Conservation (phyloP, 2,113 vertebrate genomes). For the Gymnobelideus leadbeateri region DNA sequence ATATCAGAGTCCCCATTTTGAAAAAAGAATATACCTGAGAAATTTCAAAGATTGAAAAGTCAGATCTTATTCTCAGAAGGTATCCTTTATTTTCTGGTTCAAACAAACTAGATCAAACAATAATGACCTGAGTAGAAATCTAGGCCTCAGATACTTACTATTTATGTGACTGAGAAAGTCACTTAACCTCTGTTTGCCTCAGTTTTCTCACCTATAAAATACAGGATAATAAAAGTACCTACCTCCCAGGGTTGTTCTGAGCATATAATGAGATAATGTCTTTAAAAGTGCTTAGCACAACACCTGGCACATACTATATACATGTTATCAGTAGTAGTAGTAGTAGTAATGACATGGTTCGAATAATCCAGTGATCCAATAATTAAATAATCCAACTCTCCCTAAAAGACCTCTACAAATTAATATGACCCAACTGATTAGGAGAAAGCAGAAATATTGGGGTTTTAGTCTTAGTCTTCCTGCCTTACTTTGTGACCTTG, state of each 20-base stretch:
- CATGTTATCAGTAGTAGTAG: background rate
- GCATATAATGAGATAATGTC: background rate
- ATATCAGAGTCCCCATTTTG: background rate
- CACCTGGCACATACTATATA: background rate
- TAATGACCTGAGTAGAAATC: background rate
- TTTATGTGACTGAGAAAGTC: background rate
- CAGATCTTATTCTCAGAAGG: conserved; percentile 31
- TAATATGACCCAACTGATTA: background rate
- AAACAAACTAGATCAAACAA: background rate
- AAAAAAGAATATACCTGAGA: conserved; percentile 5
- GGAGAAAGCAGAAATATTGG: background rate
- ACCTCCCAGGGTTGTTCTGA: background rate
- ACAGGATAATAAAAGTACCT: background rate
- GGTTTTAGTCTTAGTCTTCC: background rate
- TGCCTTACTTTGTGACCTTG: background rate
- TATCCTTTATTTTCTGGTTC: conserved; percentile 35
- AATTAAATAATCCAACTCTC: conserved; percentile 19
- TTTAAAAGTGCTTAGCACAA: conserved; percentile 23
- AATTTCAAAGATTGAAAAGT: conserved; percentile 30
- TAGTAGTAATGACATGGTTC: background rate
- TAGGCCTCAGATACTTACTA: background rate
- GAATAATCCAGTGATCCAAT: conserved; percentile 6
- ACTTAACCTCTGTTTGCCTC: background rate
- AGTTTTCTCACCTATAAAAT: conserved; percentile 13
- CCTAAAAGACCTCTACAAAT: conserved; percentile 39